phyloP scores from a whole-genome alignment of 2,113 vertebrate genomes.

The Clinocottus analis region DNA sequence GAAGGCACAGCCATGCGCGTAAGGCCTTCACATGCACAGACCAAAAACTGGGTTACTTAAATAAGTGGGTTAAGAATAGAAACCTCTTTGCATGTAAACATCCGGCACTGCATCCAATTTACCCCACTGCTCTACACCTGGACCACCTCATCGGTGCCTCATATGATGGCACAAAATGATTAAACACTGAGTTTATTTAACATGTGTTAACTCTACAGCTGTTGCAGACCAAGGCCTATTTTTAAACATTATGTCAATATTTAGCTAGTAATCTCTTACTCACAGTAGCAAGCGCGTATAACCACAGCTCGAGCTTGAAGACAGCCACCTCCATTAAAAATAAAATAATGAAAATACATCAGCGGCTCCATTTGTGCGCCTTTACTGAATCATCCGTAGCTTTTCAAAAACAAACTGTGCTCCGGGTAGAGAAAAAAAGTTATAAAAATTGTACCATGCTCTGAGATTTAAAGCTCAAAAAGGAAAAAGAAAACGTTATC shows the following conservation, averaged over 20 bases:
- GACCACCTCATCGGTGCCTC: slow-evolving; percentile 58
- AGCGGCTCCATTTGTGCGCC: background rate
- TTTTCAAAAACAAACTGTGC: background rate
- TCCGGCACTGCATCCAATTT: slow-evolving; percentile 45
- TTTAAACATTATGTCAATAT: slow-evolving; percentile 51
- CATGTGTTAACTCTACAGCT: slow-evolving; percentile 57
- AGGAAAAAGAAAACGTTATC: background rate
- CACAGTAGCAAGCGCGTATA: slow-evolving; percentile 16
- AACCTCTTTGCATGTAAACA: slow-evolving; percentile 55
- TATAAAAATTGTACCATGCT: background rate
- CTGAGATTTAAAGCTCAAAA: slow-evolving; percentile 11
- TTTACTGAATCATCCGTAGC: slow-evolving; percentile 16
- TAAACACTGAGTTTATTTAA: slow-evolving; percentile 64
- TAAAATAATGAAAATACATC: slow-evolving; percentile 21
- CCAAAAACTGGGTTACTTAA: slow-evolving; percentile 54
- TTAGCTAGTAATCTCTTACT: slow-evolving; percentile 44
- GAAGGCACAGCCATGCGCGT: background rate
- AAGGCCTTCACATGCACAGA: slow-evolving; percentile 32
- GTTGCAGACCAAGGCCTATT: slow-evolving; percentile 39
- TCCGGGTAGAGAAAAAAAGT: background rate
- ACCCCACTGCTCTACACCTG: slow-evolving; percentile 63
- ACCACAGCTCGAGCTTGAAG: slow-evolving; percentile 29
- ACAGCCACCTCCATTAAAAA: slow-evolving; percentile 25
- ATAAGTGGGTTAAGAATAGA: slow-evolving; percentile 56
- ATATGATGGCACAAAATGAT: slow-evolving; percentile 61